A percentile compares a stretch with the other conserved stretches of the same genome.
phyloP scores from a whole-genome alignment of 2,888 invertebrate genomes.

The Rotaria sp. region DNA sequence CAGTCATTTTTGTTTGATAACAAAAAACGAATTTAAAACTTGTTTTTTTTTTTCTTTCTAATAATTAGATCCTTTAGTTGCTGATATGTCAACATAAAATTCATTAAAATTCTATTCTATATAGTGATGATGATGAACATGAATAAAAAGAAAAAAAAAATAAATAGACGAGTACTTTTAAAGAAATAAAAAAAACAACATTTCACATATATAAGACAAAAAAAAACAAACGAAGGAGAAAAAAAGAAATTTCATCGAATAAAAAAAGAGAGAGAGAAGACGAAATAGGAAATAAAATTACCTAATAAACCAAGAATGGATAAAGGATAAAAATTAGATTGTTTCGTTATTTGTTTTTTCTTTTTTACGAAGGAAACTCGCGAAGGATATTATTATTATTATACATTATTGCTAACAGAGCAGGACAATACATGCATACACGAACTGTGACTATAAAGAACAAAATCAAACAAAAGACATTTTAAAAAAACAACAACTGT shows the following conservation, averaged over 20 bases:
- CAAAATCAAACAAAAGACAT: not conserved
- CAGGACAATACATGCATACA: slow-evolving; percentile 17
- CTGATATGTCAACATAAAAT: not conserved
- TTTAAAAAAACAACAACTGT: slow-evolving; percentile 6
- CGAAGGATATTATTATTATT: not conserved
- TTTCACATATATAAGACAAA: slow-evolving; percentile 17
- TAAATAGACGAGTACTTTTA: slow-evolving; percentile 22
- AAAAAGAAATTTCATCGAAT: not conserved
- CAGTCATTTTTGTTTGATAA: no score
- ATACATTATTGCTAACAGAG: slow-evolving; percentile 9
- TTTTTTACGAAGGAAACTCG: not conserved
- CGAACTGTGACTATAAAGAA: not conserved
- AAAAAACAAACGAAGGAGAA: not conserved
- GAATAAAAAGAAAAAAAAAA: slow-evolving; percentile 1
- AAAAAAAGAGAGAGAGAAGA: not conserved
- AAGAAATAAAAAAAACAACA: slow-evolving; percentile 9
- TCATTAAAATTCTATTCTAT: slow-evolving; percentile 7
- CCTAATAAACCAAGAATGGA: not conserved
- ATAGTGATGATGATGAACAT: not conserved
- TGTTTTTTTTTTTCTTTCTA: no score
- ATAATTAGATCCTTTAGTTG: not conserved
- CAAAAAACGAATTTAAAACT: no score
- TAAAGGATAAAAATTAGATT: not conserved
- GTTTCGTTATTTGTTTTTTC: not conserved
- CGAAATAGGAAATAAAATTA: not conserved